A percentile compares a stretch with the other conserved stretches of the same genome.
Conservation (phyloP, 2,113 vertebrate genomes). For the Daphoenositta chrysoptera region DNA sequence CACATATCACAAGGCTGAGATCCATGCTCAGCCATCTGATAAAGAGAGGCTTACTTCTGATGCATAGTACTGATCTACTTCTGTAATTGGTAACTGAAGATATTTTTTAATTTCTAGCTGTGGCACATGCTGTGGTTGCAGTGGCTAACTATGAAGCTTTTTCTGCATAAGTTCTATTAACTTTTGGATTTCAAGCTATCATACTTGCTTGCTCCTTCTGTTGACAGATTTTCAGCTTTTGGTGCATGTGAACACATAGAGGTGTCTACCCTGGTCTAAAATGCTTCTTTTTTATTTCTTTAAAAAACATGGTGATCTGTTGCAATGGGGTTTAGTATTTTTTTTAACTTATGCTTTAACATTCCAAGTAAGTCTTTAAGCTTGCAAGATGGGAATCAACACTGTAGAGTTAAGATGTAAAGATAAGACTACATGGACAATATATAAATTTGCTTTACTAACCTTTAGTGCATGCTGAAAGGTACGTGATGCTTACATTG, state of each 20-base stretch:
- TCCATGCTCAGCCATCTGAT: conserved; percentile 98
- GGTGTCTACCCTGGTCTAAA: background rate
- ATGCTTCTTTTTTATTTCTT: background rate
- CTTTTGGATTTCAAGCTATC: conserved; percentile 65
- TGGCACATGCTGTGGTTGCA: conserved; percentile 80
- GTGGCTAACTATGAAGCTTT: conserved; percentile 79
- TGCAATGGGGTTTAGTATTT: background rate
- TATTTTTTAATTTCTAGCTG: conserved; percentile 73
- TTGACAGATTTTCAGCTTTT: conserved; percentile 32
- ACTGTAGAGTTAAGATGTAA: conserved; percentile 21
- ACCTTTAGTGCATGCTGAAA: conserved; percentile 68
- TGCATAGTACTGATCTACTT: conserved; percentile 88
- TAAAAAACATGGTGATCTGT: background rate
- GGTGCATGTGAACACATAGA: conserved; percentile 35
- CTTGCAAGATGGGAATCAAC: background rate
- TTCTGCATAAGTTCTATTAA: conserved; percentile 74
- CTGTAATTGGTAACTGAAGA: conserved; percentile 88
- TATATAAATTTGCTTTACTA: conserved; percentile 59
- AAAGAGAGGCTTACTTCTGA: conserved; percentile 97
- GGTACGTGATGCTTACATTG: background rate
- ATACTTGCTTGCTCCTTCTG: conserved; percentile 70
- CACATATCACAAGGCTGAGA: conserved; percentile 98
- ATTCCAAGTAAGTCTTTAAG: background rate
- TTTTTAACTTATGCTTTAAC: background rate
- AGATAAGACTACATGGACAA: background rate